Conservation (phyloP, 2,797 vertebrate genomes). For the Ispidina lecontei region DNA sequence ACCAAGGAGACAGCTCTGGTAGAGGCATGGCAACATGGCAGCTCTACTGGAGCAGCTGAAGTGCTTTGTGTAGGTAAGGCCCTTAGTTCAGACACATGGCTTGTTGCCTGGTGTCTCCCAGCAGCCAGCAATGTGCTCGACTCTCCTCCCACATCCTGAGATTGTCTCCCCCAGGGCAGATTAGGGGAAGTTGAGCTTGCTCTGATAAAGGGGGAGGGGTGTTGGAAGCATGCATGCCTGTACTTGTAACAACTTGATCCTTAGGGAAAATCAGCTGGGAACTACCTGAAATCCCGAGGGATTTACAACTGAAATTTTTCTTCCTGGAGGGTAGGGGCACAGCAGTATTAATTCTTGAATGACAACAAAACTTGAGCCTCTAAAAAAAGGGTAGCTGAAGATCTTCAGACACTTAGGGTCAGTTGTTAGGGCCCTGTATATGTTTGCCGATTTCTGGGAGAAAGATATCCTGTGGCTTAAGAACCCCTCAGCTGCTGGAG, state of each 20-base stretch:
- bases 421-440: background rate
- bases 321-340: background rate
- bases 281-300: background rate
- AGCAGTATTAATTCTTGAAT: background rate
- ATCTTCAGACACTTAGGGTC: background rate
- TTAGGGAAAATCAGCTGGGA: background rate
- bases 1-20: background rate
- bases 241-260: background rate
- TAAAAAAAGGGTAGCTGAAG: background rate
- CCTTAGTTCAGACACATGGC: slow-evolving; percentile 51
- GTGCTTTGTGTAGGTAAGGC: slow-evolving; percentile 41
- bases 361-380: background rate
- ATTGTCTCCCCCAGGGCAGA: slow-evolving; percentile 67
- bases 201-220: slow-evolving; percentile 60
- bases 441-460: background rate
- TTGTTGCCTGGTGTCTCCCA: slow-evolving; percentile 55
- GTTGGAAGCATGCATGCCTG: slow-evolving; percentile 41
- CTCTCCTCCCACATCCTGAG: slow-evolving; percentile 70
- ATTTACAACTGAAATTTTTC: background rate
- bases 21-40: slow-evolving; percentile 18
- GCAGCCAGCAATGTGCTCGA: slow-evolving; percentile 56
- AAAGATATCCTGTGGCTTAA: background rate
- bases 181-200: slow-evolving; percentile 62
- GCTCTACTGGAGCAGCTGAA: slow-evolving; percentile 3
- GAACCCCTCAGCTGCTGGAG: background rate